Conservation (phyloP, 1,140 invertebrate genomes). For the Leptinotarsa lineolata region DNA sequence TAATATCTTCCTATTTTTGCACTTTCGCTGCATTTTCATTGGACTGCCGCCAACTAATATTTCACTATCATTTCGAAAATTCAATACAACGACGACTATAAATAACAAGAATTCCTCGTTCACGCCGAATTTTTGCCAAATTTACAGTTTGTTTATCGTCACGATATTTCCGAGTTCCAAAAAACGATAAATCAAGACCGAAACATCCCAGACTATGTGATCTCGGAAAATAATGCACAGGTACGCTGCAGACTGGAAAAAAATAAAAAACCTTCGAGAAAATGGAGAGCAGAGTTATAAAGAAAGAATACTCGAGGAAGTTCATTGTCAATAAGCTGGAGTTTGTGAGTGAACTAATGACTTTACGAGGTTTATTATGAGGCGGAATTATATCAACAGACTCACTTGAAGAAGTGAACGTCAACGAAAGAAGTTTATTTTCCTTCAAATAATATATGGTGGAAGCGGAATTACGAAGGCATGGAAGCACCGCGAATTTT, state of each 20-base stretch:
- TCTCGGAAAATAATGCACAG: neutral
- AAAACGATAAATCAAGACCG: neutral
- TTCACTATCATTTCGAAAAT: conserved; percentile 3
- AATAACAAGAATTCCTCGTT: neutral
- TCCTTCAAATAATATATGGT: too few species aligned
- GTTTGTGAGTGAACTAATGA: neutral
- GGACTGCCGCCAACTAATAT: neutral
- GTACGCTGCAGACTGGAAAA: conserved; percentile 4
- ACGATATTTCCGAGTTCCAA: neutral
- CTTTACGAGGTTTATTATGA: too few species aligned
- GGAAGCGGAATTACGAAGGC: too few species aligned
- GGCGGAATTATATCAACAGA: too few species aligned
- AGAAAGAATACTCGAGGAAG: neutral
- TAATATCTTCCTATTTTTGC: neutral
- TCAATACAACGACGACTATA: neutral
- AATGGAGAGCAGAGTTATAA: neutral
- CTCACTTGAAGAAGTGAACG: too few species aligned
- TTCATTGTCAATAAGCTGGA: neutral
- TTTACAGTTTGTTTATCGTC: conserved; percentile 1
- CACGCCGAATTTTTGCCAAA: neutral
- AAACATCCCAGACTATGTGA: neutral
- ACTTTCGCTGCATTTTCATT: conserved; percentile 1
- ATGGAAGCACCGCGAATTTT: too few species aligned
- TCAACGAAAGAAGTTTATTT: too few species aligned
- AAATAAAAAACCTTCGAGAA: neutral